These are phyloP conservation scores for Scelioninae gen. 1 DNA, from an alignment of 2,888 invertebrate species.

Conservation along the genomic window DNA sequence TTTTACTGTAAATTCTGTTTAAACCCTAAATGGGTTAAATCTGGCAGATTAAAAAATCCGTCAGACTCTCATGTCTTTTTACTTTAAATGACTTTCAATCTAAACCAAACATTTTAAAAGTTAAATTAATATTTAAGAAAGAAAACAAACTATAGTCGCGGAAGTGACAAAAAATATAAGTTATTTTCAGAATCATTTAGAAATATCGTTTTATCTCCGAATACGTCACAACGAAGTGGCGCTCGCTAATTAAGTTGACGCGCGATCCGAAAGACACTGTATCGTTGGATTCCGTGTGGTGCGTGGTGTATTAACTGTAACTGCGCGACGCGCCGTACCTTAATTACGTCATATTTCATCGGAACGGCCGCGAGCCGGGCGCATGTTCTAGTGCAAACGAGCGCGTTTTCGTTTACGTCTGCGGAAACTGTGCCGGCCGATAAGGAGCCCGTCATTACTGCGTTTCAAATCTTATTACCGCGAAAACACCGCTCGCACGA, in stretches of 20 bases:
- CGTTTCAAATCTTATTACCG: constrained; percentile 30
- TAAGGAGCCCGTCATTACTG: constrained; percentile 36
- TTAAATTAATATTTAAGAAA: too few species aligned
- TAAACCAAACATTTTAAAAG: too few species aligned
- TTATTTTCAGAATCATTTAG: too few species aligned
- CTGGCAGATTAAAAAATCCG: too few species aligned
- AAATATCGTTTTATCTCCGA: too few species aligned
- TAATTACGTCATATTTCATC: constrained; percentile 68
- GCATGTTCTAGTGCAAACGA: constrained; percentile 29
- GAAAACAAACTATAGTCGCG: too few species aligned
- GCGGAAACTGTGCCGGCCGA: not conserved
- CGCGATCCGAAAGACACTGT: constrained; percentile 38
- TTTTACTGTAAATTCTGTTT: too few species aligned
- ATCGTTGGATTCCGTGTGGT: constrained; percentile 35
- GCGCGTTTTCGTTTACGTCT: constrained; percentile 36
- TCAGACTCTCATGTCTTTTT: too few species aligned
- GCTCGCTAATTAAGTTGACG: constrained; percentile 55
- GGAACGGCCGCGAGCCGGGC: constrained; percentile 37
- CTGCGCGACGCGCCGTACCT: constrained; percentile 45
- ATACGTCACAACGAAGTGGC: too few species aligned
- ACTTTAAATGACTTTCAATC: too few species aligned
- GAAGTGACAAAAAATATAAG: too few species aligned
- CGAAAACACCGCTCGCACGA: constrained; percentile 13
- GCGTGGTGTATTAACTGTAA: constrained; percentile 35
- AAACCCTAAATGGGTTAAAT: too few species aligned